Evolutionary conservation across 2,888 invertebrate genomes (phyloP).

Genomic region (Smittia sp.): DNA sequence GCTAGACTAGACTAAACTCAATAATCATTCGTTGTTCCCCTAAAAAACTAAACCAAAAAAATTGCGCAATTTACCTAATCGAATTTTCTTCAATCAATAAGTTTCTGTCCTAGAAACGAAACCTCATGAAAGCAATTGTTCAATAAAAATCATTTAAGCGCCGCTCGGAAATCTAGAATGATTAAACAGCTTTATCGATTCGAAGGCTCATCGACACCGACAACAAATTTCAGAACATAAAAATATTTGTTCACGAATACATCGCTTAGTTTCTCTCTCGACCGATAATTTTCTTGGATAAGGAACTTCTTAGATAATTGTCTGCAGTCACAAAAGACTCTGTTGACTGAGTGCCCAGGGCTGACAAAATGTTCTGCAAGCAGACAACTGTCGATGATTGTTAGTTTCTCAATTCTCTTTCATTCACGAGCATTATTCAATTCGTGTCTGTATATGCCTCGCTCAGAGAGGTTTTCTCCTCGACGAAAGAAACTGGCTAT

Average conservation of each 20-base stretch:
- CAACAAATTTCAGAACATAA: constrained; percentile 14
- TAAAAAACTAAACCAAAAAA: too few species aligned
- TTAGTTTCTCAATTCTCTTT: constrained; percentile 17
- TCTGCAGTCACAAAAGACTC: background rate
- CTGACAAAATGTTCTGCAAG: background rate
- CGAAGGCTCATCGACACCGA: background rate
- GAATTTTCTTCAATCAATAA: too few species aligned
- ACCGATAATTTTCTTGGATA: too few species aligned
- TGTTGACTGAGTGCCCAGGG: background rate
- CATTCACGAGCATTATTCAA: background rate
- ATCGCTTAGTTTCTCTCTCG: background rate
- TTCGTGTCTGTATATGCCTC: background rate
- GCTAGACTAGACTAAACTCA: too few species aligned
- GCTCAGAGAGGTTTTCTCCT: background rate
- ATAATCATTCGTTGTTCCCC: too few species aligned
- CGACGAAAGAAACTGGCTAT: constrained; percentile 2
- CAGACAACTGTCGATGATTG: background rate
- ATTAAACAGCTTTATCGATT: constrained; percentile 33
- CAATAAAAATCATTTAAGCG: too few species aligned
- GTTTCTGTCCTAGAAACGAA: too few species aligned
- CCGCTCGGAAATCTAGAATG: too few species aligned
- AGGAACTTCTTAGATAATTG: too few species aligned
- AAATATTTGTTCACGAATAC: background rate
- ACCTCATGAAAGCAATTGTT: too few species aligned
- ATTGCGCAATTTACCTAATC: too few species aligned